Conservation (phyloP, 2,797 vertebrate genomes). For the Galaxias olidus region DNA sequence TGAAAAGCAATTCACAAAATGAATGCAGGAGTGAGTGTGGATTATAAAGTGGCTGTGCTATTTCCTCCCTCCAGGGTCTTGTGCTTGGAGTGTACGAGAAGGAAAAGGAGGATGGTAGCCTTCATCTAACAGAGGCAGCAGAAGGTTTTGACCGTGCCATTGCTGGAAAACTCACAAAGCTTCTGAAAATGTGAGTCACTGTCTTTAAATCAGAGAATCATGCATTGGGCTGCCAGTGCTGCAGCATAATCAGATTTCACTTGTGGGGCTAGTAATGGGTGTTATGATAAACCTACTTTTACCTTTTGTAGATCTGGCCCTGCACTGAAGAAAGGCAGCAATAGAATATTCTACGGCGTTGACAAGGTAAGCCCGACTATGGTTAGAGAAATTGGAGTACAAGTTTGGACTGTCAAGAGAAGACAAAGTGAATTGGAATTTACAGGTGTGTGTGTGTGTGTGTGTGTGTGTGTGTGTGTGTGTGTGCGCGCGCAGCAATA, state of each 20-base stretch:
- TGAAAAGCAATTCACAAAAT: too few species aligned
- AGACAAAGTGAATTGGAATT: too few species aligned
- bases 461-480: constrained; percentile 1
- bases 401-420: not conserved
- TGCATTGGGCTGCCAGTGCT: not conserved
- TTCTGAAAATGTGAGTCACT: constrained; percentile 82
- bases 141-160: constrained; percentile 80
- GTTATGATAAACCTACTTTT: constrained; percentile 4
- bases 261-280: not conserved
- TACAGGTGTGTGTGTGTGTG: not conserved
- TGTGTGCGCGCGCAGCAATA: constrained; percentile 78
- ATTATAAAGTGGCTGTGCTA: constrained; percentile 5
- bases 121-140: constrained; percentile 82
- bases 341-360: constrained; percentile 87
- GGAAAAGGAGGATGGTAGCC: constrained; percentile 67
- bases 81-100: constrained; percentile 88
- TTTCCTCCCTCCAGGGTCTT: constrained; percentile 77
- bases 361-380: constrained; percentile 80
- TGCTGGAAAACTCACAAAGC: constrained; percentile 86
- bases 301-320: constrained; percentile 84
- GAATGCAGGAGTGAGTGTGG: too few species aligned
- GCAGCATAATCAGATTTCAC: not conserved
- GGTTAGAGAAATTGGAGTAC: too few species aligned
- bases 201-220: not conserved
- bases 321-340: constrained; percentile 89